A percentile compares a stretch with the other conserved stretches of the same genome.
phyloP scores from a whole-genome alignment of 2,888 invertebrate species.

The Platycheirus albimanus region DNA sequence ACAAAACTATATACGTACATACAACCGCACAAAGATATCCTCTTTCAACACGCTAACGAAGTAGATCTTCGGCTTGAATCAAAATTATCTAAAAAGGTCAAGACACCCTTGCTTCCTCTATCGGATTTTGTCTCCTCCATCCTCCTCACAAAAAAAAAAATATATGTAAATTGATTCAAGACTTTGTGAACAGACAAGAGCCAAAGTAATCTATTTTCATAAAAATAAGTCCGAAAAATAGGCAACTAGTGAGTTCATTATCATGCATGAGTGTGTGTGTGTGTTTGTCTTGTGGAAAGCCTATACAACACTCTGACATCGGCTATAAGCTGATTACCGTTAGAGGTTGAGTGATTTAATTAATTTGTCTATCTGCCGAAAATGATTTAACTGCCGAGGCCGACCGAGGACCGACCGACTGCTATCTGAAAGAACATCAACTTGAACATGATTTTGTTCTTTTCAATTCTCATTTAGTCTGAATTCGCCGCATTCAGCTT shows the following conservation, averaged over 20 bases:
- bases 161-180: conserved; percentile 33
- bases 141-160: background rate
- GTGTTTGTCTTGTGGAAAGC: background rate
- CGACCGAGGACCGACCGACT: background rate
- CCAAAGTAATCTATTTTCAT: conserved; percentile 36
- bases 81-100: conserved; percentile 51
- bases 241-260: conserved; percentile 24
- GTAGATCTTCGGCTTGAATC: conserved; percentile 15
- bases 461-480: conserved; percentile 1
- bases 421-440: background rate
- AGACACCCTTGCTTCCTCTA: conserved; percentile 9
- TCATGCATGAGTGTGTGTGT: background rate
- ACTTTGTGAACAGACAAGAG: background rate
- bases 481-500: conserved; percentile 70
- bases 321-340: background rate
- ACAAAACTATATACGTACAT: no score
- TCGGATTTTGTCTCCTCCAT: background rate
- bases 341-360: background rate
- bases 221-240: background rate
- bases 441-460: background rate
- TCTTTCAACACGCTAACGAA: conserved; percentile 5
- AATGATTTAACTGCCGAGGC: conserved; percentile 14
- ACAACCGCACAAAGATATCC: conserved; percentile 9
- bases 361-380: background rate
- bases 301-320: conserved; percentile 20